phyloP scores from a whole-genome alignment of 2,113 vertebrate genomes.

The Marmota flaviventris region DNA sequence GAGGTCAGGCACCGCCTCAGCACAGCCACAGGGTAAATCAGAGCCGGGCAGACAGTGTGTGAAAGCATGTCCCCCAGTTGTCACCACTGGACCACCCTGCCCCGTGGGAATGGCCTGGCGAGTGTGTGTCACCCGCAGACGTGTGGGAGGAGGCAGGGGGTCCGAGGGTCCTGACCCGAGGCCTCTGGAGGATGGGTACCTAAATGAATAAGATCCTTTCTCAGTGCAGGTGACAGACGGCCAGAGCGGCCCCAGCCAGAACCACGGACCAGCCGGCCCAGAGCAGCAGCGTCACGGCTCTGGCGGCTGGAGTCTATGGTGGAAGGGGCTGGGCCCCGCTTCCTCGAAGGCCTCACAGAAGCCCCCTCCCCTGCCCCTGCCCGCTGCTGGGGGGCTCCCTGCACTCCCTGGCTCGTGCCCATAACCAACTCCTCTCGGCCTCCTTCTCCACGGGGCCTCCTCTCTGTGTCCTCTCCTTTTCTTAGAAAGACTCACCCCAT shows the following conservation, averaged over 20 bases:
- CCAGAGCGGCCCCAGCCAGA: background rate
- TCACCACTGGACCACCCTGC: background rate
- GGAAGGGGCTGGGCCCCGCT: accelerated
- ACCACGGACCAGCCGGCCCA: background rate
- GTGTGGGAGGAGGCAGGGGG: background rate
- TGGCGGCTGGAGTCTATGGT: background rate
- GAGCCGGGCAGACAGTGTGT: background rate
- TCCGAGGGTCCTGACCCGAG: background rate
- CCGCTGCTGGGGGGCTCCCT: background rate
- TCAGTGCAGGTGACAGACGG: background rate
- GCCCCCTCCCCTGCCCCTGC: background rate
- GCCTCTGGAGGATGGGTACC: background rate
- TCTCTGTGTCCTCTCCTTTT: background rate
- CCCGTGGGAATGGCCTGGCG: accelerated
- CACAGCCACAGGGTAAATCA: background rate
- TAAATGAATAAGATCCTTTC: background rate
- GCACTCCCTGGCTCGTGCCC: background rate
- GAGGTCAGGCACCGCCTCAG: background rate
- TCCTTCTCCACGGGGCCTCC: background rate
- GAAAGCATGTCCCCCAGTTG: background rate
- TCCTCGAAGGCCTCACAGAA: background rate
- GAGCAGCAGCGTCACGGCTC: too few species aligned
- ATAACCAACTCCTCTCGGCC: background rate
- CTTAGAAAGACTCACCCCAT: background rate
- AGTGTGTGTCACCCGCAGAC: background rate